Percentiles rank a stretch among this genome's conserved stretches.
Evolutionary conservation across 2,113 vertebrate species (phyloP).

Genomic region (Oreocharis arfaki): DNA sequence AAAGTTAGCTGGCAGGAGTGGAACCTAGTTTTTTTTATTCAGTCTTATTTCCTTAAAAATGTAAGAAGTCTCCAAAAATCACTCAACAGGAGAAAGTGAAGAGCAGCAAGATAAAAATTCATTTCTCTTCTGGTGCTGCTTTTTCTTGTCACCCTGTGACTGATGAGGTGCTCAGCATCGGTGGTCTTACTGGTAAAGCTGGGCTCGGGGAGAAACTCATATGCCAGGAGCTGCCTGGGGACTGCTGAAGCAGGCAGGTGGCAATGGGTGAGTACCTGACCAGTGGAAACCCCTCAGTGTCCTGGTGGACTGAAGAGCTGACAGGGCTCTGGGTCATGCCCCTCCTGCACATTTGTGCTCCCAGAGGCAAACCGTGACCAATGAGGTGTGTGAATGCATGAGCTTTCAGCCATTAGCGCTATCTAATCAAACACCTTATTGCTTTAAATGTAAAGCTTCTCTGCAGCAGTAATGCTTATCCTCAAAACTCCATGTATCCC

Average conservation of each 20-base stretch:
- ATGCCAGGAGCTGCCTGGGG: rapidly evolving
- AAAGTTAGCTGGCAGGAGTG: neutral
- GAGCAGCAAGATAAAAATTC: neutral
- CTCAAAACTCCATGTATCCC: neutral
- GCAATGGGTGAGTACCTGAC: neutral
- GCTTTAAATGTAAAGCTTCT: neutral
- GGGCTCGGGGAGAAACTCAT: neutral
- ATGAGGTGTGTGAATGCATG: rapidly evolving
- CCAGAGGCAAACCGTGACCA: neutral
- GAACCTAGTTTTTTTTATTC: neutral
- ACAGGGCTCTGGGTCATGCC: neutral
- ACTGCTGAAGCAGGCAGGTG: neutral
- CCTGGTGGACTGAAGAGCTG: neutral
- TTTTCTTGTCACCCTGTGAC: neutral
- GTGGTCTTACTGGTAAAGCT: neutral
- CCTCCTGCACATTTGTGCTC: neutral
- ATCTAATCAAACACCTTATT: neutral
- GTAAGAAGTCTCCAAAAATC: neutral
- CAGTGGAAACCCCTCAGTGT: neutral
- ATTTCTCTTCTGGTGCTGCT: neutral
- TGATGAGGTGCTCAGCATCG: neutral
- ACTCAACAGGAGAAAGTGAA: neutral
- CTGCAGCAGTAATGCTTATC: neutral
- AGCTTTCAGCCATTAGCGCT: neutral
- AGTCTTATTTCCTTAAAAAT: neutral